These are phyloP conservation scores for Boloria euphrosyne DNA, from an alignment of 2,888 invertebrate species.

Conservation along the genomic window DNA sequence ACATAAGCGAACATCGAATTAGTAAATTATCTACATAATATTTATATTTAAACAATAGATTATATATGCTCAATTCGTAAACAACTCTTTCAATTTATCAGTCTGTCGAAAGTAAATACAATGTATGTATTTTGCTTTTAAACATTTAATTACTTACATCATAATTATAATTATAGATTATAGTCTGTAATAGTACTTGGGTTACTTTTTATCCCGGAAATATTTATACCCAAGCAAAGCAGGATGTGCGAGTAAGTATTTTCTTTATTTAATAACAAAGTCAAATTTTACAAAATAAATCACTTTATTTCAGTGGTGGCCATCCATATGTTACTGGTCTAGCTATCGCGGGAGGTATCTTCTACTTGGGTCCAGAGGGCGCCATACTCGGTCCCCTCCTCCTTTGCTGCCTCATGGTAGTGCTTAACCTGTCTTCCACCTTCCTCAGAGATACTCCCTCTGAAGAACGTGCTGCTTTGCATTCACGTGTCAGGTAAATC, in stretches of 20 bases:
- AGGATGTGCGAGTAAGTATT: no score
- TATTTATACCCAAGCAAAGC: no score
- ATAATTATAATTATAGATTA: no score
- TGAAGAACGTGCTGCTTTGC: slow-evolving; percentile 80
- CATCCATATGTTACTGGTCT: slow-evolving; percentile 98
- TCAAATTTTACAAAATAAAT: background rate
- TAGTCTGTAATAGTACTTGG: no score
- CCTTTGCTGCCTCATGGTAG: slow-evolving; percentile 96
- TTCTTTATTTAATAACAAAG: no score
- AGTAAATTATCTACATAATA: background rate
- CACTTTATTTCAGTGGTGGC: slow-evolving; percentile 85
- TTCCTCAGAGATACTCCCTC: slow-evolving; percentile 86
- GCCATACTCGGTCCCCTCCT: slow-evolving; percentile 98
- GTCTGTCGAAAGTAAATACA: no score
- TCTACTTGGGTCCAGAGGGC: slow-evolving; percentile 97
- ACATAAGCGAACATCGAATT: no score
- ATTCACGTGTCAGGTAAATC: slow-evolving; percentile 77
- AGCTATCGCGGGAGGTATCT: slow-evolving; percentile 98
- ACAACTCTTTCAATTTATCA: no score
- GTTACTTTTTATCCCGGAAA: no score
- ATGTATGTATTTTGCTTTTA: no score
- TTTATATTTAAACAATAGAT: background rate
- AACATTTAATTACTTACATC: no score
- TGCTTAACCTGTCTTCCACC: slow-evolving; percentile 90
- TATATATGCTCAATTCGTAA: no score